Evolutionary conservation across 1,140 invertebrate genomes (phyloP).

Genomic region (Oryzaephilus surinamensis): DNA sequence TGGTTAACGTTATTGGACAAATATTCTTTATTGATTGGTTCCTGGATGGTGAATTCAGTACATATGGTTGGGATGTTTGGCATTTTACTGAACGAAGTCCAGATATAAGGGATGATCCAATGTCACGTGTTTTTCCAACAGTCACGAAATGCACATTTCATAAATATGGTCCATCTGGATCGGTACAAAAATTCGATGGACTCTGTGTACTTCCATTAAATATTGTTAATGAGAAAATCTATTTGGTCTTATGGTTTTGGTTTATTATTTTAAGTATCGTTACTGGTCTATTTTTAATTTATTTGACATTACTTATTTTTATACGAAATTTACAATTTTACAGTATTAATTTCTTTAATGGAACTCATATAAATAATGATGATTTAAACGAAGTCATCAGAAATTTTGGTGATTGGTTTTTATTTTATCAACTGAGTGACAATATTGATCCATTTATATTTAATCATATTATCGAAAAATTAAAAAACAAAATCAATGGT

Average conservation of each 20-base stretch:
- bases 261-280: slow-evolving; percentile 73
- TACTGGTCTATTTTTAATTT: slow-evolving; percentile 67
- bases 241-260: slow-evolving; percentile 94
- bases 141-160: slow-evolving; percentile 87
- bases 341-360: slow-evolving; percentile 65
- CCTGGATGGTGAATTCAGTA: slow-evolving; percentile 76
- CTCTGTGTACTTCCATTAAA: slow-evolving; percentile 81
- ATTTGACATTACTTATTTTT: slow-evolving; percentile 64
- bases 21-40: slow-evolving; percentile 90
- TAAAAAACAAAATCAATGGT: too few species aligned
- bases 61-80: slow-evolving; percentile 73
- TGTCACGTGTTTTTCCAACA: slow-evolving; percentile 80
- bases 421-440: slow-evolving; percentile 83
- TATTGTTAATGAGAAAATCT: slow-evolving; percentile 95
- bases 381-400: slow-evolving; percentile 69
- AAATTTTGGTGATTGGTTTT: slow-evolving; percentile 85
- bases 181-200: slow-evolving; percentile 80
- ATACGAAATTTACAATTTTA: slow-evolving; percentile 63
- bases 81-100: slow-evolving; percentile 79
- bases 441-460: slow-evolving; percentile 87
- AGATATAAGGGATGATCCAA: slow-evolving; percentile 72
- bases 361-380: slow-evolving; percentile 63
- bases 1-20: slow-evolving; percentile 80
- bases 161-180: slow-evolving; percentile 83
- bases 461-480: too few species aligned